Percentiles rank a stretch among this genome's conserved stretches.
These are phyloP conservation scores for Nowickia ferox DNA, from an alignment of 2,888 invertebrate species.

Conservation along the genomic window DNA sequence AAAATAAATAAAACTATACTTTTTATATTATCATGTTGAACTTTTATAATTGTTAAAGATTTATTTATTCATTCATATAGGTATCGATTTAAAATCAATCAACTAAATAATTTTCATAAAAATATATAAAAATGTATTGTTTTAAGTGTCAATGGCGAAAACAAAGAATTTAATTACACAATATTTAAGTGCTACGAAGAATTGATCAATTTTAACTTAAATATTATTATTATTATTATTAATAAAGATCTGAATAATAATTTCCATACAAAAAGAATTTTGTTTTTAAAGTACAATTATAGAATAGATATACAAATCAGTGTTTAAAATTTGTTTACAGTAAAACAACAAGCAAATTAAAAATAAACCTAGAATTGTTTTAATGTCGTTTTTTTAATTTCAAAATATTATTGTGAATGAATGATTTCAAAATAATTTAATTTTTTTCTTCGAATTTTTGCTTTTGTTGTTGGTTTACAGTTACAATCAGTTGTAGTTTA, in stretches of 20 bases:
- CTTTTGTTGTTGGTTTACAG: slow-evolving; percentile 30
- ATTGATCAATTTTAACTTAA: slow-evolving; percentile 30
- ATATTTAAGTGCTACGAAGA: slow-evolving; percentile 21
- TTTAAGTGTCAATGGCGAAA: slow-evolving; percentile 47
- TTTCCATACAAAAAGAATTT: slow-evolving; percentile 36
- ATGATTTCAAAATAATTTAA: slow-evolving; percentile 26
- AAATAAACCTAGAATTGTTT: slow-evolving; percentile 13
- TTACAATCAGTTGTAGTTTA: slow-evolving; percentile 33
- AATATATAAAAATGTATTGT: slow-evolving; percentile 26
- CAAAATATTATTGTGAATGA: background rate
- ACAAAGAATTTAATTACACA: slow-evolving; percentile 5
- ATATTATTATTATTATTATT: background rate
- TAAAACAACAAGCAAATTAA: slow-evolving; percentile 35
- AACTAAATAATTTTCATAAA: slow-evolving; percentile 25
- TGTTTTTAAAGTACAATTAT: slow-evolving; percentile 43
- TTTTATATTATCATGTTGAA: slow-evolving; percentile 49
- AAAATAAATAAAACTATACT: background rate
- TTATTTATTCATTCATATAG: slow-evolving; percentile 44
- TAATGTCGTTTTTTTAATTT: background rate
- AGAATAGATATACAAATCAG: slow-evolving; percentile 47
- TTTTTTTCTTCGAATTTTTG: slow-evolving; percentile 5
- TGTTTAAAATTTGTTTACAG: slow-evolving; percentile 57
- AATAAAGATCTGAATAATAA: slow-evolving; percentile 8
- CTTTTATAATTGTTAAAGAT: slow-evolving; percentile 44
- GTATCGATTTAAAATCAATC: slow-evolving; percentile 36